Evolutionary conservation across 2,797 vertebrate species (phyloP).

Genomic region (Peromyscus aztecus): DNA sequence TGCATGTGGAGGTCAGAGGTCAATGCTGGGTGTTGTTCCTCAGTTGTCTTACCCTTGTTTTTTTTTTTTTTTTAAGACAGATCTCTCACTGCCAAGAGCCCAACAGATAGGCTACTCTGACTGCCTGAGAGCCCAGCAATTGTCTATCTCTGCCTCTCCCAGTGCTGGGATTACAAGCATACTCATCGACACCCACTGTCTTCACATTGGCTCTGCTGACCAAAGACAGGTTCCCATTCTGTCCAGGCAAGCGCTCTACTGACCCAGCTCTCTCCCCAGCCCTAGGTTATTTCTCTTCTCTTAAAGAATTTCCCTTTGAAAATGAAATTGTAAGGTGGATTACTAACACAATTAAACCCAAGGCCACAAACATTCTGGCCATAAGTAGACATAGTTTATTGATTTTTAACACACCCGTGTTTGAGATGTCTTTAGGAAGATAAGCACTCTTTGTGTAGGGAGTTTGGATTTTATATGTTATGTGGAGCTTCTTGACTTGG

Average conservation of each 20-base stretch:
- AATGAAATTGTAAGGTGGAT: neutral
- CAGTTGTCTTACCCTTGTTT: neutral
- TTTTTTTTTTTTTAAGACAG: no score
- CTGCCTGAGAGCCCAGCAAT: neutral
- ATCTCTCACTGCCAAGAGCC: neutral
- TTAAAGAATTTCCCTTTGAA: neutral
- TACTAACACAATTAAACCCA: neutral
- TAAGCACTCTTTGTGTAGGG: neutral
- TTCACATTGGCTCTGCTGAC: neutral
- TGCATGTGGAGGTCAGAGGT: neutral
- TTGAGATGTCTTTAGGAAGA: neutral
- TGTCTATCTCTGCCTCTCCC: neutral
- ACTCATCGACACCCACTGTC: rapidly evolving
- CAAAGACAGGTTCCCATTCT: neutral
- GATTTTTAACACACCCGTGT: neutral
- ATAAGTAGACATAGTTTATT: neutral
- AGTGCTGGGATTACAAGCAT: neutral
- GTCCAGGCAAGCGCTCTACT: neutral
- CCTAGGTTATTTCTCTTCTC: neutral
- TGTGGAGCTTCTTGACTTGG: neutral
- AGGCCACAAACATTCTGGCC: neutral
- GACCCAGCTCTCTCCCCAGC: neutral
- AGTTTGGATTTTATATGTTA: neutral
- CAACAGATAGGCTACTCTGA: neutral
- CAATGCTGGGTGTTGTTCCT: neutral